Conservation (phyloP, 2,797 vertebrate species). For the Crenuchus spilurus region DNA sequence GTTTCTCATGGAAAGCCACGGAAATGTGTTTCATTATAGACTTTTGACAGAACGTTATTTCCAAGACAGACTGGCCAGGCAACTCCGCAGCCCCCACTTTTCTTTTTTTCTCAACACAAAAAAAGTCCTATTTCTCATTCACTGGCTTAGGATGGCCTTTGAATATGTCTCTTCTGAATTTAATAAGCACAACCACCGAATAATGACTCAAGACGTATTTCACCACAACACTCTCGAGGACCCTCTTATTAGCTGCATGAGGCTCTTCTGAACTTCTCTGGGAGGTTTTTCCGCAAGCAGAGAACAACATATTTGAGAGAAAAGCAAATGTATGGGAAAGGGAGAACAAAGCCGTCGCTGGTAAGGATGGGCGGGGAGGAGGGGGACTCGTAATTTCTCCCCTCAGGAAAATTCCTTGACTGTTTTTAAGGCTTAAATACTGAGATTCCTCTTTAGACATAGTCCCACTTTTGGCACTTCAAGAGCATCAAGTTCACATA, state of each 20-base stretch:
- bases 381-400: background rate
- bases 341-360: constrained; percentile 62
- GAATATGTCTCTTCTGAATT: constrained; percentile 74
- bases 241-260: constrained; percentile 68
- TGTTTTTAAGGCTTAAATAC: background rate
- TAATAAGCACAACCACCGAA: constrained; percentile 75
- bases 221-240: constrained; percentile 66
- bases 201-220: constrained; percentile 73
- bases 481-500: background rate
- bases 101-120: constrained; percentile 46
- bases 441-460: constrained; percentile 2
- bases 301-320: constrained; percentile 63
- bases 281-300: constrained; percentile 66
- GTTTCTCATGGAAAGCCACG: constrained; percentile 39
- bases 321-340: constrained; percentile 62
- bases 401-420: constrained; percentile 2
- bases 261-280: constrained; percentile 71
- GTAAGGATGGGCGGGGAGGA: constrained; percentile 55
- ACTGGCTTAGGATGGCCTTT: constrained; percentile 62
- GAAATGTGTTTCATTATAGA: constrained; percentile 56
- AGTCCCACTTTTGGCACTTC: constrained; percentile 7
- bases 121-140: constrained; percentile 56
- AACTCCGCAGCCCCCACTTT: background rate
- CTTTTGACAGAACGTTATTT: constrained; percentile 51
- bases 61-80: constrained; percentile 11